Evolutionary conservation across 2,113 vertebrate genomes (phyloP).

Genomic region (Apodemus sylvaticus): DNA sequence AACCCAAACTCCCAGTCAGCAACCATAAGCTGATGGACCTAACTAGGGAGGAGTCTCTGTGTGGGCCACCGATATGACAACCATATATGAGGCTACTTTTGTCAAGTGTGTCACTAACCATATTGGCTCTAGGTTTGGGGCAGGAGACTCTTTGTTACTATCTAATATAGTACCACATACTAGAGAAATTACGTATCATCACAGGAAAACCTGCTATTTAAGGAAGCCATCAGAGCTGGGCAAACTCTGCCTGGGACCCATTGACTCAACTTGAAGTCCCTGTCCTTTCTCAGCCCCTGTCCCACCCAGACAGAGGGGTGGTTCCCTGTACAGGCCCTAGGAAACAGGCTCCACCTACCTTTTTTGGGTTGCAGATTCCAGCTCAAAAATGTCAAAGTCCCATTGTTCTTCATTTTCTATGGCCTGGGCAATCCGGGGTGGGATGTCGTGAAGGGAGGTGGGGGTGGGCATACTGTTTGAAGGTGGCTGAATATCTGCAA

Average conservation of each 20-base stretch:
- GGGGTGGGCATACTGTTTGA: constrained; percentile 87
- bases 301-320: background rate
- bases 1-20: too few relatives aligned
- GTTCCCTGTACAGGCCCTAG: background rate
- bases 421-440: constrained; percentile 92
- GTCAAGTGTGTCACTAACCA: background rate
- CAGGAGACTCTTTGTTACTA: background rate
- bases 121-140: background rate
- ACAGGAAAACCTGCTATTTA: background rate
- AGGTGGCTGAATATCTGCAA: constrained; percentile 90
- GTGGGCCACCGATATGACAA: background rate
- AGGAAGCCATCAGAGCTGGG: background rate
- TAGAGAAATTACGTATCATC: too few relatives aligned
- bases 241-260: background rate
- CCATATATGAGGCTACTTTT: background rate
- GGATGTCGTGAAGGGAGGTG: constrained; percentile 92
- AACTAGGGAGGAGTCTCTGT: background rate
- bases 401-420: constrained; percentile 96
- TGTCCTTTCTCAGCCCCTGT: background rate
- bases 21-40: background rate
- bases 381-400: constrained; percentile 97
- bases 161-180: background rate
- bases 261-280: background rate
- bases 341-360: constrained; percentile 84
- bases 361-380: constrained; percentile 95